Percentiles rank a stretch among this genome's conserved stretches.
These are phyloP conservation scores for Pantherophis alleghaniensis DNA, from an alignment of 2,797 vertebrate genomes.

Conservation along the genomic window DNA sequence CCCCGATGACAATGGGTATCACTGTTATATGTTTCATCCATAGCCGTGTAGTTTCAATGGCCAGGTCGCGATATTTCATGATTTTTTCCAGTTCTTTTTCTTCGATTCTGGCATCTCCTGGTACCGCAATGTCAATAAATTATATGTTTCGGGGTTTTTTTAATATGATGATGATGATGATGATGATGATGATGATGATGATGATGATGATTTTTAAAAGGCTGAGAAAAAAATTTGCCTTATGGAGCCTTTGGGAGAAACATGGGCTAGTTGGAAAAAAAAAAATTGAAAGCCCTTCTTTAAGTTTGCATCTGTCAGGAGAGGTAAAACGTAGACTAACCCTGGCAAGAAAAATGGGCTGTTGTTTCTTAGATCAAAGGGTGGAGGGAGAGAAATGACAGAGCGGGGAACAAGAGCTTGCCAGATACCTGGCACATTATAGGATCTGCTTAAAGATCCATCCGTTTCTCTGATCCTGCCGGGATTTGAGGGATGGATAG, in stretches of 20 bases:
- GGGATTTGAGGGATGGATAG: constrained; percentile 28
- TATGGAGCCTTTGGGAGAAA: neutral
- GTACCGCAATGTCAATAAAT: too few species aligned
- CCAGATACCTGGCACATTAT: constrained; percentile 19
- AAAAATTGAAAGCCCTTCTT: neutral
- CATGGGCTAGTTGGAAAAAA: neutral
- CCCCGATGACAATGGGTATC: too few species aligned
- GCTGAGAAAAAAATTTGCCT: neutral
- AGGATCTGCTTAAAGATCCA: constrained; percentile 27
- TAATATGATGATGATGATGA: too few species aligned
- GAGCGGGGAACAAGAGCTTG: constrained; percentile 18
- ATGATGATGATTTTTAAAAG: neutral
- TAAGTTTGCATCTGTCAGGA: neutral
- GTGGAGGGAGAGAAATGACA: neutral
- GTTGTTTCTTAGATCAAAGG: constrained; percentile 2
- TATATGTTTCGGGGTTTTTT: too few species aligned
- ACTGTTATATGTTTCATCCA: too few species aligned
- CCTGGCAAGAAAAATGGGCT: constrained; percentile 5
- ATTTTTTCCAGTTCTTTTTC: too few species aligned
- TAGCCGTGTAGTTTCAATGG: rapidly evolving
- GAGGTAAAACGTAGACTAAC: neutral
- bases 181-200: too few species aligned
- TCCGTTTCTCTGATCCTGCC: constrained; percentile 27
- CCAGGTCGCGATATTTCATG: too few species aligned
- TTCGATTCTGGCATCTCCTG: too few species aligned